Percentiles rank a stretch among this genome's conserved stretches.
Conservation (phyloP, 2,113 vertebrate genomes). For the Sinocyclocheilus maitianheensis region DNA sequence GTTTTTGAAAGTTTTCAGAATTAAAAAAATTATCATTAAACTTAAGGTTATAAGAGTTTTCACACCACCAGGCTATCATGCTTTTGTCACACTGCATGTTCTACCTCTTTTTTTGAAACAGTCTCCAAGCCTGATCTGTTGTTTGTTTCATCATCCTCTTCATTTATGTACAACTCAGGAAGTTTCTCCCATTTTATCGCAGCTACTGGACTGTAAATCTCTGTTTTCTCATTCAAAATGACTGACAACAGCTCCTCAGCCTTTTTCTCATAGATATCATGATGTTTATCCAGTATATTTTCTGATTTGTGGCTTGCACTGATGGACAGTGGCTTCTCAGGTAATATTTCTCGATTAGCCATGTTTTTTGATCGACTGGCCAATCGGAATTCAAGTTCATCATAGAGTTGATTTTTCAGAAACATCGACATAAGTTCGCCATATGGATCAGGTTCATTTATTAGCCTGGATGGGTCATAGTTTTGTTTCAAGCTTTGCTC, state of each 20-base stretch:
- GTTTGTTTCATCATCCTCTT: slow-evolving; percentile 72
- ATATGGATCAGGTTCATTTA: slow-evolving; percentile 62
- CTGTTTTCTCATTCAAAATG: slow-evolving; percentile 8
- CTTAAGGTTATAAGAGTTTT: neutral
- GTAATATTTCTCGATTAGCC: slow-evolving; percentile 55
- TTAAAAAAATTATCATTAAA: neutral
- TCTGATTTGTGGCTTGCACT: slow-evolving; percentile 12
- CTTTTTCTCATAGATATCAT: slow-evolving; percentile 8
- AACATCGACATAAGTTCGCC: slow-evolving; percentile 64
- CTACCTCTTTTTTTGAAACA: slow-evolving; percentile 80
- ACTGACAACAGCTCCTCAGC: slow-evolving; percentile 17
- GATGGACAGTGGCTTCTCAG: slow-evolving; percentile 39
- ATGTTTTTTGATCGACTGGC: slow-evolving; percentile 57
- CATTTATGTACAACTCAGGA: slow-evolving; percentile 84
- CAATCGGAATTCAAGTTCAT: slow-evolving; percentile 62
- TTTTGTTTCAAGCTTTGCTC: slow-evolving; percentile 1
- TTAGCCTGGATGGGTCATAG: slow-evolving; percentile 19
- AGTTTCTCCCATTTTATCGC: slow-evolving; percentile 62
- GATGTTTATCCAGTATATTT: neutral
- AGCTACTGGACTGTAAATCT: slow-evolving; percentile 9
- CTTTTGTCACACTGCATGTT: slow-evolving; percentile 61
- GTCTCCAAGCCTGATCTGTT: slow-evolving; percentile 38
- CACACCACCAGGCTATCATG: neutral
- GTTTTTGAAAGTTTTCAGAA: neutral
- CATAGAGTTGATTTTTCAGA: slow-evolving; percentile 44